phyloP scores from a whole-genome alignment of 1,140 invertebrate species.

The Drosophila baimaii region DNA sequence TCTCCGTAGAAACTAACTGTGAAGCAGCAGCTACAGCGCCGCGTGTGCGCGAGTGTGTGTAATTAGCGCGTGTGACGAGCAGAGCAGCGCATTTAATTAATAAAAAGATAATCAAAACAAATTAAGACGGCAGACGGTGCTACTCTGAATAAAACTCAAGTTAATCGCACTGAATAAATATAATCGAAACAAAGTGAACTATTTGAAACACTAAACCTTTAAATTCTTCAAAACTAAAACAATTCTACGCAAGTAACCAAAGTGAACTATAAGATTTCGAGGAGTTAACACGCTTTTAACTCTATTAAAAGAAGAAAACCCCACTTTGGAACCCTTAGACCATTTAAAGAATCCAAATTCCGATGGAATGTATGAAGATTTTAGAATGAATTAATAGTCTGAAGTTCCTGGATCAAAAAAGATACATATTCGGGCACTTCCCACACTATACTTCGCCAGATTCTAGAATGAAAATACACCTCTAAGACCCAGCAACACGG shows the following conservation, averaged over 20 bases:
- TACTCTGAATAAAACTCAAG: slow-evolving; percentile 46
- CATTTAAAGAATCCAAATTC: background rate
- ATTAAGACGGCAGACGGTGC: slow-evolving; percentile 60
- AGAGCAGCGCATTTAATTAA: slow-evolving; percentile 74
- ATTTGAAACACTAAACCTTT: background rate
- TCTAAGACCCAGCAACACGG: background rate
- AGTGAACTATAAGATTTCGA: background rate
- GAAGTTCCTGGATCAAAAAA: background rate
- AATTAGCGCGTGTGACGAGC: slow-evolving; percentile 57
- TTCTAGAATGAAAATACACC: slow-evolving; percentile 2
- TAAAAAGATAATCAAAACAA: slow-evolving; percentile 76
- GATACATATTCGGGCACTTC: background rate
- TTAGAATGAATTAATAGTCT: background rate
- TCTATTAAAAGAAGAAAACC: background rate
- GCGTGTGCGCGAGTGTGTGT: slow-evolving; percentile 42
- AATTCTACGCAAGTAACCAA: background rate
- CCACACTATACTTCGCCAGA: background rate
- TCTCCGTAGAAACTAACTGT: slow-evolving; percentile 6
- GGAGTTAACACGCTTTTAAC: background rate
- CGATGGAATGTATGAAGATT: background rate
- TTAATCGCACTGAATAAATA: slow-evolving; percentile 6
- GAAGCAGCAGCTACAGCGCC: slow-evolving; percentile 16
- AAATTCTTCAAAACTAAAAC: background rate
- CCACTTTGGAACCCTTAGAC: no score
- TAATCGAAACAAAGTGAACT: slow-evolving; percentile 5